Evolutionary conservation across 1,140 invertebrate species (phyloP).

Genomic region (Gonatopus flavifemur): DNA sequence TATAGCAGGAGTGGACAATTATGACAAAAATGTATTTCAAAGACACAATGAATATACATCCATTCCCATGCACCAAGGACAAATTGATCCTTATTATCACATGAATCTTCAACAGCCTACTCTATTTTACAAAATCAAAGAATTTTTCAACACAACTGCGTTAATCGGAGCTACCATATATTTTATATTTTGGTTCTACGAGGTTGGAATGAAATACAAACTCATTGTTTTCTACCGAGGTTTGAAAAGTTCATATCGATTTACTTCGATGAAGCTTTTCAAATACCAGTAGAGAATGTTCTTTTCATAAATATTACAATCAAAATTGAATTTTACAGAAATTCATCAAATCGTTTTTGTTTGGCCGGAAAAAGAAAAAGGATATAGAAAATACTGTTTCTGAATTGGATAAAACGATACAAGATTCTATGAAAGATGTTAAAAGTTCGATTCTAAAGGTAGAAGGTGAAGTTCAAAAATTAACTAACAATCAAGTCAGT

Average conservation of each 20-base stretch:
- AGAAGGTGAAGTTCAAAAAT: slow-evolving; percentile 61
- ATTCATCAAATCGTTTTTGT: slow-evolving; percentile 65
- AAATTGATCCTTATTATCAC: slow-evolving; percentile 38
- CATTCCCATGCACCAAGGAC: slow-evolving; percentile 44
- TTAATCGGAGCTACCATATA: slow-evolving; percentile 71
- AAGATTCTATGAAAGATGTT: slow-evolving; percentile 63
- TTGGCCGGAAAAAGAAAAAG: slow-evolving; percentile 65
- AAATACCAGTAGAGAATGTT: too few relatives aligned
- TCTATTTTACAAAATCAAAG: slow-evolving; percentile 64
- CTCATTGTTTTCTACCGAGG: too few relatives aligned
- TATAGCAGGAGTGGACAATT: slow-evolving; percentile 56
- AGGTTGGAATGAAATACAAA: slow-evolving; percentile 56
- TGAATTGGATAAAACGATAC: slow-evolving; percentile 68
- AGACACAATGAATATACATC: slow-evolving; percentile 45
- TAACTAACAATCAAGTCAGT: slow-evolving; percentile 56
- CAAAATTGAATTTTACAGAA: slow-evolving; percentile 57
- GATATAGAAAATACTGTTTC: slow-evolving; percentile 65
- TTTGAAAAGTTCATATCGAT: too few relatives aligned
- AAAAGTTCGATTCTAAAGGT: slow-evolving; percentile 63
- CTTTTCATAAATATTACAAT: too few relatives aligned
- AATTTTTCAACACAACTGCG: slow-evolving; percentile 68
- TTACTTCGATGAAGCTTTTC: too few relatives aligned
- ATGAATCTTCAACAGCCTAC: slow-evolving; percentile 50
- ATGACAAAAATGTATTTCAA: slow-evolving; percentile 45
- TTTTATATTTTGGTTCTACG: slow-evolving; percentile 73